A percentile compares a stretch with the other conserved stretches of the same genome.
Conservation (phyloP, 1,140 invertebrate genomes). For the Neotoxoptera formosana region DNA sequence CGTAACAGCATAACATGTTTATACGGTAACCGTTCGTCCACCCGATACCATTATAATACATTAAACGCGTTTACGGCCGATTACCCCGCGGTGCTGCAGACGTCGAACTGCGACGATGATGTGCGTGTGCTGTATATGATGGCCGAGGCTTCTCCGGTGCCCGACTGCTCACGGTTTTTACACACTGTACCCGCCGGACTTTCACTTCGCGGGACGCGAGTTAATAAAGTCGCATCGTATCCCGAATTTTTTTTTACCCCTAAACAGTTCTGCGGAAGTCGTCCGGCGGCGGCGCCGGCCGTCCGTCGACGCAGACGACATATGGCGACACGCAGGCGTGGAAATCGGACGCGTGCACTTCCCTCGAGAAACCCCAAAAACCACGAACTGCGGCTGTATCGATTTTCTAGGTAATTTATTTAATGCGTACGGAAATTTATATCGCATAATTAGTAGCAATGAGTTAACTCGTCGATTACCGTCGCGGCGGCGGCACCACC, state of each 20-base stretch:
- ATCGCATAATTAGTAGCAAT: not conserved
- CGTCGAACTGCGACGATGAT: not conserved
- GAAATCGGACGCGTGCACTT: not conserved
- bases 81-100: not conserved
- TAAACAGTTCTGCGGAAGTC: not conserved
- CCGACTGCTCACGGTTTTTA: not conserved
- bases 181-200: not conserved
- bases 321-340: not conserved
- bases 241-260: not conserved
- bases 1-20: constrained; percentile 6
- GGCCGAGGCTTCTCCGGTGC: not conserved
- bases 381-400: constrained; percentile 34
- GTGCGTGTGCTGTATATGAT: not conserved
- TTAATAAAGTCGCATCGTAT: not conserved
- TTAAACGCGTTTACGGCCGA: constrained; percentile 21
- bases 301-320: not conserved
- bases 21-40: not conserved
- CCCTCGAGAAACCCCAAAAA: not conserved
- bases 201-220: constrained; percentile 26
- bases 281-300: not conserved
- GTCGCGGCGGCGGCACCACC: not conserved
- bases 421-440: not conserved
- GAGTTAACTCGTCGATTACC: not conserved
- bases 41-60: not conserved
- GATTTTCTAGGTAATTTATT: constrained; percentile 35